These are phyloP conservation scores for Liposcelis brunnea DNA, from an alignment of 2,888 invertebrate species.

Conservation along the genomic window DNA sequence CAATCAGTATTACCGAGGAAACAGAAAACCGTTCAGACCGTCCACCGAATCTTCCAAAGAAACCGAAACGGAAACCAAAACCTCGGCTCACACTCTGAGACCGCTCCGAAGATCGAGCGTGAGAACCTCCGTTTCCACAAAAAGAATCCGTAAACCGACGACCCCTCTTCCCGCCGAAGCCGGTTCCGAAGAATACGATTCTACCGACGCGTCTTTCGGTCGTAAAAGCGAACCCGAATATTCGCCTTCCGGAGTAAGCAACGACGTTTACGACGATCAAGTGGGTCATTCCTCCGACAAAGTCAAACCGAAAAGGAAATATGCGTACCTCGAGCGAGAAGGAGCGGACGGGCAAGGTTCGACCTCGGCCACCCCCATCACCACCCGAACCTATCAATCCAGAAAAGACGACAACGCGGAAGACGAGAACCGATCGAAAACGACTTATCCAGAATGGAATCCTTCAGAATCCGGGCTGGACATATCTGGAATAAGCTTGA, in stretches of 20 bases:
- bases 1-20: background rate
- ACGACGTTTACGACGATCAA: conserved; percentile 15
- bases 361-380: conserved; percentile 15
- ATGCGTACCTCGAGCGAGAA: conserved; percentile 10
- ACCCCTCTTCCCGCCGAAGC: conserved; percentile 3
- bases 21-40: conserved; percentile 1
- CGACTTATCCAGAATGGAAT: background rate
- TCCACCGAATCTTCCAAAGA: background rate
- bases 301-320: conserved; percentile 5
- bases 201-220: background rate
- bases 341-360: conserved; percentile 6
- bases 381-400: conserved; percentile 21
- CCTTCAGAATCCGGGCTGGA: background rate
- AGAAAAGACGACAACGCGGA: conserved; percentile 10
- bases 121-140: conserved; percentile 5
- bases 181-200: background rate
- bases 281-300: background rate
- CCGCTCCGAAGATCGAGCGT: conserved; percentile 3
- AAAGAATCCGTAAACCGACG: conserved; percentile 9
- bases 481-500: conserved; percentile 2
- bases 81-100: conserved; percentile 7
- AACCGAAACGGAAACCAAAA: background rate
- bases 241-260: conserved; percentile 15
- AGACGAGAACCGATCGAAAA: background rate
- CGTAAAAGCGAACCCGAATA: conserved; percentile 10